Conservation (phyloP, 2,113 vertebrate genomes). For the Dinomys branickii region DNA sequence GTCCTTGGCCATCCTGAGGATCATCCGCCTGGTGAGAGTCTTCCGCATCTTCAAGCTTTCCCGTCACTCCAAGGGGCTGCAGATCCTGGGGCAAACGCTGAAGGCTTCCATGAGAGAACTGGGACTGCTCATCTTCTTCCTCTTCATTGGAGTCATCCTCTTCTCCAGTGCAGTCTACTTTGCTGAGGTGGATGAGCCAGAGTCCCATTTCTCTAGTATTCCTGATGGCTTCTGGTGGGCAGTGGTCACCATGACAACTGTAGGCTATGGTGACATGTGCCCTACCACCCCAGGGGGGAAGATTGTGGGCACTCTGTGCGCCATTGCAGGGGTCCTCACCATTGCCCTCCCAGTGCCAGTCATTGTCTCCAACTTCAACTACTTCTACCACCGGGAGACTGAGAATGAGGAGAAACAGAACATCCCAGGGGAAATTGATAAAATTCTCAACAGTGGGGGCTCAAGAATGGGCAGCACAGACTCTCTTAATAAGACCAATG, state of each 20-base stretch:
- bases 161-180: slow-evolving; percentile 99
- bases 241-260: slow-evolving; percentile 99
- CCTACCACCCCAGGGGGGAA: slow-evolving; percentile 95
- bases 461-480: slow-evolving; percentile 85
- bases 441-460: slow-evolving; percentile 81
- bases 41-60: slow-evolving; percentile 98
- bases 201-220: slow-evolving; percentile 97
- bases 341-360: slow-evolving; percentile 97
- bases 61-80: slow-evolving; percentile 95
- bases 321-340: slow-evolving; percentile 97
- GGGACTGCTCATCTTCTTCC: slow-evolving; percentile 97
- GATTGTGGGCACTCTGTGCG: slow-evolving; percentile 96
- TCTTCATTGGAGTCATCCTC: slow-evolving; percentile 98
- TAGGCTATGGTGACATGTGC: slow-evolving; percentile 98
- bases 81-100: slow-evolving; percentile 95
- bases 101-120: slow-evolving; percentile 95
- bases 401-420: slow-evolving; percentile 94
- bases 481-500: slow-evolving; percentile 92
- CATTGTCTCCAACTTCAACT: slow-evolving; percentile 99
- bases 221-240: slow-evolving; percentile 99
- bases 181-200: slow-evolving; percentile 95
- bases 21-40: slow-evolving; percentile 97
- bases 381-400: slow-evolving; percentile 98
- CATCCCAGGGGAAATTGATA: slow-evolving; percentile 85
- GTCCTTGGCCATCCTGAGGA: slow-evolving; percentile 96